Percentiles rank a stretch among this genome's conserved stretches.
Evolutionary conservation across 2,888 invertebrate species (phyloP).

Genomic region (Silvanus unidentatus): DNA sequence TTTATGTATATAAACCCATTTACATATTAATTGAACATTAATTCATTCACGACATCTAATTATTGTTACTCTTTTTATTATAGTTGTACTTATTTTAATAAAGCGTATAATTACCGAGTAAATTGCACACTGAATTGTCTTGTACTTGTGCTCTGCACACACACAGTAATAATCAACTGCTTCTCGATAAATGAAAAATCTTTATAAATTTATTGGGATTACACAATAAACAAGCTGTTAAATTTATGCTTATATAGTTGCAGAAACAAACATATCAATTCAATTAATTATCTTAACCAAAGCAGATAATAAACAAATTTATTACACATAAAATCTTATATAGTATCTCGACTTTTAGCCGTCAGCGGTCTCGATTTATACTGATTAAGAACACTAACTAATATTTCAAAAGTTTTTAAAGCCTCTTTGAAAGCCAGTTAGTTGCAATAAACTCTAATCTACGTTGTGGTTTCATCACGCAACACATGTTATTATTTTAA

Average conservation of each 20-base stretch:
- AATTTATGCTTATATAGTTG: background rate
- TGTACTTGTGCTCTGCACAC: too few relatives aligned
- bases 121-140: too few relatives aligned
- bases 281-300: constrained; percentile 5
- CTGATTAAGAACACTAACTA: constrained; percentile 30
- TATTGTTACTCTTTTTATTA: constrained; percentile 7
- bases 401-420: constrained; percentile 30
- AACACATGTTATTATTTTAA: constrained; percentile 1
- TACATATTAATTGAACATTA: constrained; percentile 10
- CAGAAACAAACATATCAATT: constrained; percentile 5
- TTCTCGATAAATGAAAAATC: background rate
- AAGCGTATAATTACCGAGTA: too few relatives aligned
- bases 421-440: constrained; percentile 18
- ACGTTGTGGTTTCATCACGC: constrained; percentile 1
- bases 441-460: constrained; percentile 17
- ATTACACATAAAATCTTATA: constrained; percentile 1
- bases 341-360: constrained; percentile 8
- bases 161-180: too few relatives aligned
- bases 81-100: background rate
- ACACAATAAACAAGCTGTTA: constrained; percentile 1
- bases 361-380: constrained; percentile 31
- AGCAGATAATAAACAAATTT: constrained; percentile 2
- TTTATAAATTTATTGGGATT: background rate
- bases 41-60: constrained; percentile 9
- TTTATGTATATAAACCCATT: constrained; percentile 6